Conservation (phyloP, 2,113 vertebrate genomes). For the Poecilia latipinna region DNA sequence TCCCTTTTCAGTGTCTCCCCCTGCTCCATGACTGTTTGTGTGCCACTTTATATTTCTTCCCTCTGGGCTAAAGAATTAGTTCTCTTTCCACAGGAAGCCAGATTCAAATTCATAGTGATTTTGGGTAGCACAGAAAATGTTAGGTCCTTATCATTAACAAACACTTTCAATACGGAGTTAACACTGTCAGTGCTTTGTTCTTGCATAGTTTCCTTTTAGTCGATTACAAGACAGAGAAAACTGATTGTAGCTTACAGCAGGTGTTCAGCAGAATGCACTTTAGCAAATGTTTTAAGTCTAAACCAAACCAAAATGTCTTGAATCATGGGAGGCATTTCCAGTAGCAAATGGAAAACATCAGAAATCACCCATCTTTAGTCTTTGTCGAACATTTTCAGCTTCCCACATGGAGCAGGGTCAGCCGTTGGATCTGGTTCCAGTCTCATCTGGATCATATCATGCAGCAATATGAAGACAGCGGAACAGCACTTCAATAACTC, state of each 20-base stretch:
- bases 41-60: conserved; percentile 64
- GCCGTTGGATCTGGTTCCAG: conserved; percentile 14
- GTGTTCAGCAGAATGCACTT: conserved; percentile 46
- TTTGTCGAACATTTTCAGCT: conserved; percentile 40
- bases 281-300: conserved; percentile 26
- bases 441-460: conserved; percentile 45
- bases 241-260: conserved; percentile 32
- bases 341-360: conserved; percentile 33
- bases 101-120: conserved; percentile 62
- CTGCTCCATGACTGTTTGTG: conserved; percentile 51
- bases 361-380: conserved; percentile 26
- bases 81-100: conserved; percentile 59
- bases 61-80: conserved; percentile 62
- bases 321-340: conserved; percentile 25
- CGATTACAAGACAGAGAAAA: conserved; percentile 38
- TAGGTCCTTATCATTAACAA: conserved; percentile 52
- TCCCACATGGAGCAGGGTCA: conserved; percentile 16
- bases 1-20: conserved; percentile 42
- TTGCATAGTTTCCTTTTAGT: conserved; percentile 38
- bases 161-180: conserved; percentile 49
- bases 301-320: conserved; percentile 38
- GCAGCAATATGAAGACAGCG: conserved; percentile 30
- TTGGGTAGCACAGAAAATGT: conserved; percentile 45
- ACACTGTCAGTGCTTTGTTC: conserved; percentile 33
- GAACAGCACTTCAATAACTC: conserved; percentile 24